Evolutionary conservation across 2,888 invertebrate species (phyloP), one percentile per base, ranked within the genome.

Genomic region (Macropis europaea): DNA sequence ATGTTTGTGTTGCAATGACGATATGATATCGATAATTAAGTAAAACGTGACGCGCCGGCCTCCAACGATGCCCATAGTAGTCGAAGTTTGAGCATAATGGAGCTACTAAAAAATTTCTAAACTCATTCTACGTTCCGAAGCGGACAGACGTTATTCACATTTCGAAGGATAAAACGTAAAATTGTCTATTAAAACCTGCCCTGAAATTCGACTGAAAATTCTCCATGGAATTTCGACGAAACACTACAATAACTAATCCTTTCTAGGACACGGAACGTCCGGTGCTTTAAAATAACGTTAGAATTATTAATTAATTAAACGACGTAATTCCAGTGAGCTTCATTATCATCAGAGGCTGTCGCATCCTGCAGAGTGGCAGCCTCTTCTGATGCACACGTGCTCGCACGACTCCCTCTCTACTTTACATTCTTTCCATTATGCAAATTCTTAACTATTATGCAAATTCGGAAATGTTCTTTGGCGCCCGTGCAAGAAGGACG

Each of bases 401-500:
- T 63, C 66, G 30, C 64, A 63, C 67, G 47, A 60, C 77, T 68
- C 64, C 36, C 63, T 62, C 64, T 38, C 63, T 62, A 69, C 77
- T 75, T 74, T 74, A 63, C 81, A 71, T 77, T 77, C 80, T 80
- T 81, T 71, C 71, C 74, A 79, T 79, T 79, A 79, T 79, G 79
- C 81, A 79, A 81, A 79, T 79, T 69, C 68, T 47, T 52, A 53
- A 66, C 74, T 74, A 75, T 79, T 79, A 79, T 79, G 79, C 69
- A 79, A 75, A 79, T 79, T 47, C 40, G 17, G 26, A 13, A 42
- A 38, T 61, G 66, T 71, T 48, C 77, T 74, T 74, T 62, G 66
- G 64, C 36, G 34, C 52, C 17, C 57, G 53, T 9, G 59, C 43
- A 57, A 71, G 64, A 73, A 68, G 69, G 76, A 78, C 77, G 77